phyloP scores from a whole-genome alignment of 2,888 invertebrate genomes.

The Gonocerus acuteangulatus region DNA sequence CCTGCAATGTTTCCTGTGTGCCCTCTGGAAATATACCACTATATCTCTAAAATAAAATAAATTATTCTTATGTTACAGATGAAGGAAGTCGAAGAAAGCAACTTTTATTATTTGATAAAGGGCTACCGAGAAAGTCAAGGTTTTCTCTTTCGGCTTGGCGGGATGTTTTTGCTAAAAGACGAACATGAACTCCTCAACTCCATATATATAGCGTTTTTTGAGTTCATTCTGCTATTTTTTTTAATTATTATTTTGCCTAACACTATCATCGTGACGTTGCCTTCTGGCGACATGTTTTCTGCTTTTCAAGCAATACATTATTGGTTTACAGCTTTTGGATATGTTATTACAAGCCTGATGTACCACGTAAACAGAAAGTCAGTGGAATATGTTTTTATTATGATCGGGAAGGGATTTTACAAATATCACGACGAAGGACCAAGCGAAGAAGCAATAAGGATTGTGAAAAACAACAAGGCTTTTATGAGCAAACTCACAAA shows the following conservation, averaged over 20 bases:
- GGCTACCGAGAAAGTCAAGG: constrained; percentile 7
- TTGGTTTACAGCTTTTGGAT: not conserved
- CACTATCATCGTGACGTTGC: not conserved
- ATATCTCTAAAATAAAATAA: no score
- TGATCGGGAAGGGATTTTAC: constrained; percentile 3
- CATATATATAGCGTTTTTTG: not conserved
- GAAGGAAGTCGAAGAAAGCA: no score
- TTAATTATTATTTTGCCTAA: not conserved
- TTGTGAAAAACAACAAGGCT: not conserved
- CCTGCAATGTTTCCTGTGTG: no score
- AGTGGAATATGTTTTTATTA: not conserved
- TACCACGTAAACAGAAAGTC: constrained; percentile 13
- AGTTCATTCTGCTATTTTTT: not conserved
- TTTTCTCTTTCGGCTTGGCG: constrained; percentile 8
- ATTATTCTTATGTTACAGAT: no score
- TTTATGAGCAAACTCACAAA: not conserved
- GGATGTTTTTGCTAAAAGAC: constrained; percentile 2
- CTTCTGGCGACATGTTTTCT: not conserved
- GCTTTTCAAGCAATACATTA: constrained; percentile 13
- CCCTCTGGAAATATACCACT: no score
- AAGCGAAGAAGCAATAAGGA: not conserved
- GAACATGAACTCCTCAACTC: constrained; percentile 7
- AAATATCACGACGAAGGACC: not conserved
- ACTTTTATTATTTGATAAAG: not conserved
- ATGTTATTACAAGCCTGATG: not conserved